These are phyloP conservation scores for Hirundo rustica DNA, from an alignment of 2,797 vertebrate genomes.

Conservation along the genomic window DNA sequence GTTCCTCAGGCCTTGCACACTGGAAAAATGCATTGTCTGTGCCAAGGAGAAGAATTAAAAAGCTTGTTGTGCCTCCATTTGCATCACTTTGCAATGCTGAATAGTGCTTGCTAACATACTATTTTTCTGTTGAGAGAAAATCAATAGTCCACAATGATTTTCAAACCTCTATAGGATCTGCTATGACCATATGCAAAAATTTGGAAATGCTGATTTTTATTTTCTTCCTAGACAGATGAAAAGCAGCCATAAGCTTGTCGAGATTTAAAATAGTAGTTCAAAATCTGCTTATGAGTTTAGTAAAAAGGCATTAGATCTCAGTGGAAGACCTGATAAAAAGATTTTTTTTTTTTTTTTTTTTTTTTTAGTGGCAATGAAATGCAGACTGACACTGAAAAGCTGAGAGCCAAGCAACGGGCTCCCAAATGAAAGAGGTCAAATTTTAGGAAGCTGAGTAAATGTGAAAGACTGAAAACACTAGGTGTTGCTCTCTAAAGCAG, in stretches of 20 bases:
- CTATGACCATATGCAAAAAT: neutral
- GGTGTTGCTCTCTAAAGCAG: neutral
- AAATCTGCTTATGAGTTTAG: neutral
- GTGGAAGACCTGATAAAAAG: neutral
- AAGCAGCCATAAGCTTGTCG: neutral
- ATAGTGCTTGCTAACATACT: neutral
- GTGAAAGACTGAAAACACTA: neutral
- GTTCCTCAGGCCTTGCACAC: neutral
- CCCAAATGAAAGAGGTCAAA: neutral
- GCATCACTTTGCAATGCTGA: neutral
- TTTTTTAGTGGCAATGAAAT: neutral
- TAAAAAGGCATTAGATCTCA: neutral
- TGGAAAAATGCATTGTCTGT: neutral
- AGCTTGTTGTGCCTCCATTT: neutral
- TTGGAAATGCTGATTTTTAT: neutral
- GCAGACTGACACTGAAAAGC: neutral
- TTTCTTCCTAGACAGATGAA: neutral
- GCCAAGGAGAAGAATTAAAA: neutral
- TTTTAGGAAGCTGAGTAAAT: slow-evolving; percentile 12
- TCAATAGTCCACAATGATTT: neutral
- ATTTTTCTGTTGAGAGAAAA: neutral
- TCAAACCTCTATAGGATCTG: neutral
- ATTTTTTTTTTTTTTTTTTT: neutral
- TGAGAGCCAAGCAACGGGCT: neutral
- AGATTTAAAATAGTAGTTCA: neutral